phyloP scores from a whole-genome alignment of 1,140 invertebrate species.

The Odontomachus brunneus region DNA sequence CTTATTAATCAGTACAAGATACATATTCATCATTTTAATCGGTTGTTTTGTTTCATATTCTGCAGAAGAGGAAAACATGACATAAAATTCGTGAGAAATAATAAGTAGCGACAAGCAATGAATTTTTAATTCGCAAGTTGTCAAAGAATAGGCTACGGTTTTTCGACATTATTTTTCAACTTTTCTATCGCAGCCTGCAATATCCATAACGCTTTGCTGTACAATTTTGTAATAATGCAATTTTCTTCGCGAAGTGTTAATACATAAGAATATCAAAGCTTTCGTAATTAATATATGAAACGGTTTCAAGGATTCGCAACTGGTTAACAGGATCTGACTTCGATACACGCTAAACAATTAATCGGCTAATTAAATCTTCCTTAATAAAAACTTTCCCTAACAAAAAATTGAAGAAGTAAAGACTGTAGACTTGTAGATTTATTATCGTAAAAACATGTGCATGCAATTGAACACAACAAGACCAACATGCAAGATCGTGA shows the following conservation, averaged over 20 bases:
- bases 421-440: slow-evolving; percentile 20
- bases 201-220: too few species aligned
- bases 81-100: too few species aligned
- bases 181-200: too few species aligned
- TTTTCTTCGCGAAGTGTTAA: slow-evolving; percentile 22
- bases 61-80: too few species aligned
- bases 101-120: too few species aligned
- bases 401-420: not conserved
- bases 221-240: too few species aligned
- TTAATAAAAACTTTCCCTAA: slow-evolving; percentile 1
- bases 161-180: too few species aligned
- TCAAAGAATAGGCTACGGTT: too few species aligned
- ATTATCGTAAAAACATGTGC: slow-evolving; percentile 18
- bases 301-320: not conserved
- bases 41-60: too few species aligned
- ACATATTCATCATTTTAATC: too few species aligned
- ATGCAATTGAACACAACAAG: slow-evolving; percentile 38
- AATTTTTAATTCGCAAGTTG: too few species aligned
- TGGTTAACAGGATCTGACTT: not conserved
- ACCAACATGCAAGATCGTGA: slow-evolving; percentile 39
- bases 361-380: not conserved
- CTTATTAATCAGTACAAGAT: too few species aligned
- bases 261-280: not conserved
- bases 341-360: slow-evolving; percentile 26
- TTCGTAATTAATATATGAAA: not conserved